phyloP scores from a whole-genome alignment of 2,113 vertebrate genomes.

The Oenanthe melanoleuca region DNA sequence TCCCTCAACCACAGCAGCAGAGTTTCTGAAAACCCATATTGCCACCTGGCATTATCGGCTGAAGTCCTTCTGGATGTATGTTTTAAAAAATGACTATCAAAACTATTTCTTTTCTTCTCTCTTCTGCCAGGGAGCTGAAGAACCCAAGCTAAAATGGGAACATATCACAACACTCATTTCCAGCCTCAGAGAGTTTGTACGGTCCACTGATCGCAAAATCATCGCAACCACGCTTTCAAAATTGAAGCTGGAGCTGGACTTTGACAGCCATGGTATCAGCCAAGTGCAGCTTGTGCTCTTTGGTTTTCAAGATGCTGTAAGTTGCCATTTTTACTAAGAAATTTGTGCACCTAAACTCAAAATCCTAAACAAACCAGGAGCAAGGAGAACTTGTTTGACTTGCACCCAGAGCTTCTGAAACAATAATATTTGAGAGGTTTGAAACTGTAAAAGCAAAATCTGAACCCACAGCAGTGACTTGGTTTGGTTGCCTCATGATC shows the following conservation, averaged over 20 bases:
- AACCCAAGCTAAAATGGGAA: conserved; percentile 87
- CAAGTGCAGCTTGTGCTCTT: conserved; percentile 96
- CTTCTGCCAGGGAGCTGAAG: conserved; percentile 84
- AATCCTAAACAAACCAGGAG: background rate
- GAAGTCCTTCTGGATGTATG: background rate
- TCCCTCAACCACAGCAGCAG: background rate
- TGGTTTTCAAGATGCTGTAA: conserved; percentile 95
- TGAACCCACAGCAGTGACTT: background rate
- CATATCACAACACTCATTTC: conserved; percentile 89
- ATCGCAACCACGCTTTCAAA: conserved; percentile 91
- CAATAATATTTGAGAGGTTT: background rate
- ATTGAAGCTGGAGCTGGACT: conserved; percentile 95
- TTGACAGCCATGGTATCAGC: conserved; percentile 94
- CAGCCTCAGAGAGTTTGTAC: conserved; percentile 91
- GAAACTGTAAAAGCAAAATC: background rate
- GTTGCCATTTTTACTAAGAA: conserved; percentile 46
- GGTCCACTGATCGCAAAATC: conserved; percentile 94
- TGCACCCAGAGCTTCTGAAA: background rate
- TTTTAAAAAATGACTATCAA: background rate
- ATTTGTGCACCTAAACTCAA: background rate
- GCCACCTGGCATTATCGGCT: background rate
- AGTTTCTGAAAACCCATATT: background rate
- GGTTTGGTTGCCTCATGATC: background rate
- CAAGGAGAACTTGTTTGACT: background rate
- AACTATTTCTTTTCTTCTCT: background rate